Conservation (phyloP, 2,797 vertebrate genomes). For the Spinibarbus caldwelli region DNA sequence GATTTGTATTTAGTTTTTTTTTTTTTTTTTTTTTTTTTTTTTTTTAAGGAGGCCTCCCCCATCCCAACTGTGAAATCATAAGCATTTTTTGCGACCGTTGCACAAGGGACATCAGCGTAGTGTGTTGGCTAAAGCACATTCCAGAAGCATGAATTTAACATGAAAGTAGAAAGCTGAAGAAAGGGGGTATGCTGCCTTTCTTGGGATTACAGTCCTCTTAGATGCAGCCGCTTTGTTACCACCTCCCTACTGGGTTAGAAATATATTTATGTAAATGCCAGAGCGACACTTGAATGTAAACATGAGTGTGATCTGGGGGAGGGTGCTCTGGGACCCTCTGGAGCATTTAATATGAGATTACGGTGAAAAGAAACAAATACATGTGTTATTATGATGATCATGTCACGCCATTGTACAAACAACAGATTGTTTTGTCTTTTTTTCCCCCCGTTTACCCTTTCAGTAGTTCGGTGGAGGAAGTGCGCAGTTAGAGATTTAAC, state of each 20-base stretch:
- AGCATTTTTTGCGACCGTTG: conserved; percentile 54
- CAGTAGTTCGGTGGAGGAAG: background rate
- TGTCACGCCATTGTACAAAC: conserved; percentile 63
- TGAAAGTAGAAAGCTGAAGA: conserved; percentile 61
- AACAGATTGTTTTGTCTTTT: conserved; percentile 14
- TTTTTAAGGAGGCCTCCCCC: conserved; percentile 55
- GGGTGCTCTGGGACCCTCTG: conserved; percentile 62
- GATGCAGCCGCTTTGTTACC: conserved; percentile 71
- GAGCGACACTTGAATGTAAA: conserved; percentile 61
- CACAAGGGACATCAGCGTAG: conserved; percentile 45
- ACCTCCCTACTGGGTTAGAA: conserved; percentile 61
- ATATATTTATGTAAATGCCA: conserved; percentile 72
- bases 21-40: too few species aligned
- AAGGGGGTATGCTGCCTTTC: conserved; percentile 59
- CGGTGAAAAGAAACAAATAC: conserved; percentile 69
- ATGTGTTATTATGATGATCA: conserved; percentile 57
- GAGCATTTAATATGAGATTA: conserved; percentile 64
- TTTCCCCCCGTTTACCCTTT: background rate
- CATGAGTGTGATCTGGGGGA: conserved; percentile 66
- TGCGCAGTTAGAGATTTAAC: background rate
- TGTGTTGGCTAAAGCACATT: conserved; percentile 52
- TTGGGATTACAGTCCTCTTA: conserved; percentile 64
- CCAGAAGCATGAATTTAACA: conserved; percentile 72
- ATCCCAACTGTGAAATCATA: conserved; percentile 59
- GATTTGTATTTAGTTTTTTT: conserved; percentile 45